phyloP scores from a whole-genome alignment of 2,113 vertebrate genomes.

The Chloroceryle aenea region DNA sequence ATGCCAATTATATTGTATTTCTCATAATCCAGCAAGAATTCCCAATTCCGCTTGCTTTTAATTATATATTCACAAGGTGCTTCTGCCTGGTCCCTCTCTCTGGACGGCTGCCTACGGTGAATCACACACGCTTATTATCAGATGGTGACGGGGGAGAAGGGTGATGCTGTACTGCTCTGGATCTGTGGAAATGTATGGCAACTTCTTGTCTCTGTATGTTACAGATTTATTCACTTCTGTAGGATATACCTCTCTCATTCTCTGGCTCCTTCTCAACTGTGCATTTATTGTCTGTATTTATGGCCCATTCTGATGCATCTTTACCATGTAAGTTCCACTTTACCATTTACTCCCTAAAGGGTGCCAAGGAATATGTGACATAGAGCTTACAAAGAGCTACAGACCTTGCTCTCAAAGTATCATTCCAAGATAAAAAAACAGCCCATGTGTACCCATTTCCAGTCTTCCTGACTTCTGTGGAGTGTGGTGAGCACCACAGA shows the following conservation, averaged over 20 bases:
- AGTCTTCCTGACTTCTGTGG: not conserved
- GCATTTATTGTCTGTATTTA: not conserved
- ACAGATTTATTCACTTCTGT: not conserved
- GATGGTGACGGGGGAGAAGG: not conserved
- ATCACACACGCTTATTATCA: not conserved
- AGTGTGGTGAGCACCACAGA: not conserved
- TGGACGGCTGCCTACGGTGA: not conserved
- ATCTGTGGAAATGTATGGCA: not conserved
- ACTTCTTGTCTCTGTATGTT: not conserved
- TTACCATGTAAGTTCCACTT: not conserved
- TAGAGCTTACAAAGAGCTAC: not conserved
- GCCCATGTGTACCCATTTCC: not conserved
- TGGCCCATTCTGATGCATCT: not conserved
- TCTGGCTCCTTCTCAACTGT: not conserved
- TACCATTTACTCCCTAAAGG: not conserved
- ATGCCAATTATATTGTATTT: slow-evolving; percentile 51
- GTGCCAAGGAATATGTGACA: not conserved
- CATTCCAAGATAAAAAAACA: not conserved
- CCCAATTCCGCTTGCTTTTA: slow-evolving; percentile 30
- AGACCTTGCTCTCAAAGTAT: not conserved
- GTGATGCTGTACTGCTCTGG: not conserved
- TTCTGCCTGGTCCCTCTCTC: not conserved
- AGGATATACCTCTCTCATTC: not conserved
- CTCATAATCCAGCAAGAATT: slow-evolving; percentile 46
- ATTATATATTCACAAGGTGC: slow-evolving; percentile 8